Base-by-base conservation (phyloP, 2,888 invertebrate genomes). In the Rhabditoides inermis region DNA sequence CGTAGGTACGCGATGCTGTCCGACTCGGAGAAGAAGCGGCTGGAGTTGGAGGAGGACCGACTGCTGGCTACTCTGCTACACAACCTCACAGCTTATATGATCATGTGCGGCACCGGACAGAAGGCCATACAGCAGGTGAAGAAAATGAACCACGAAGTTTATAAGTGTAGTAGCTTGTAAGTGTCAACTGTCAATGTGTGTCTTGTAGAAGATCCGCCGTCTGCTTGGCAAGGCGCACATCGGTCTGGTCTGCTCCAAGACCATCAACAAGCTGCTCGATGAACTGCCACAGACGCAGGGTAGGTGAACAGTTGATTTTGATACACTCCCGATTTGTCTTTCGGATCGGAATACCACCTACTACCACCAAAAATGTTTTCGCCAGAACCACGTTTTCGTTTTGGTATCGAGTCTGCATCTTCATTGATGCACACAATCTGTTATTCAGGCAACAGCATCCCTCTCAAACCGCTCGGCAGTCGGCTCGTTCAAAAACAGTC, bases 361-460 rank as follows among this genome's bases (percentile, higher is more conserved):
- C n/a, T n/a, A n/a, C n/a, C n/a, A n/a, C n/a, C n/a, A n/a, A n/a
- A n/a, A n/a, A n/a, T n/a, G n/a, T n/a, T n/a, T n/a, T n/a, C n/a
- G n/a, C n/a, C n/a, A n/a, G n/a, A n/a, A n/a, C n/a, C n/a, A n/a
- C n/a, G n/a, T n/a, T n/a, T n/a, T n/a, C n/a, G n/a, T n/a, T n/a
- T n/a, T n/a, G n/a, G n/a, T n/a, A n/a, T n/a, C n/a, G n/a, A n/a
- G n/a, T n/a, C n/a, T n/a, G n/a, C n/a, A n/a, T n/a, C n/a, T n/a
- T n/a, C n/a, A n/a, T n/a, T n/a, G n/a, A n/a, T n/a, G n/a, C n/a
- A n/a, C n/a, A n/a, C n/a, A n/a, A n/a, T n/a, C n/a, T n/a, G n/a
- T n/a, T n/a, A n/a, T n/a, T n/a, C n/a, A n/a, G 95, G 92, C 44
- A 98, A 98, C 79, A 92, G 94, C 77, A 91, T 98, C 60, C 92